A percentile compares a stretch with the other conserved stretches of the same genome.
Evolutionary conservation across 2,797 vertebrate species (phyloP).

Genomic region (Xerus rutilus): DNA sequence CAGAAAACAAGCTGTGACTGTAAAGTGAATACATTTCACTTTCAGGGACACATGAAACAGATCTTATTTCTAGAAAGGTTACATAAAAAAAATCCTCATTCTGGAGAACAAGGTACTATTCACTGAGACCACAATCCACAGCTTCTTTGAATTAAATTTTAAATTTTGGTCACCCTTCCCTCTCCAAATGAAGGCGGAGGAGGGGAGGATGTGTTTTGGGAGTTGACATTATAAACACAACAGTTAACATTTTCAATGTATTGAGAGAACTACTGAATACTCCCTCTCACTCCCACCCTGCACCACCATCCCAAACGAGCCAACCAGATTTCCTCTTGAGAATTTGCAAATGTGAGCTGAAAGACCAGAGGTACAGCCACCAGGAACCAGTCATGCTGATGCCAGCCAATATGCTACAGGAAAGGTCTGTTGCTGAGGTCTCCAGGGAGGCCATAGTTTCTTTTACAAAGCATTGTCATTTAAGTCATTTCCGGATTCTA

Average conservation of each 20-base stretch:
- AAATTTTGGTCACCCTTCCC: not conserved
- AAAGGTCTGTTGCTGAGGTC: not conserved
- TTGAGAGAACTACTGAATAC: not conserved
- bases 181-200: not conserved
- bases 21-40: not conserved
- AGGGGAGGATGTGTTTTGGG: not conserved
- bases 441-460: not conserved
- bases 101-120: not conserved
- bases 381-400: not conserved
- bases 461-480: not conserved
- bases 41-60: not conserved
- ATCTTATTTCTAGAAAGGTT: not conserved
- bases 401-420: not conserved
- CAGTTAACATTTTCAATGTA: not conserved
- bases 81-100: not conserved
- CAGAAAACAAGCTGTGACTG: not conserved
- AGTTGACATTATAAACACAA: not conserved
- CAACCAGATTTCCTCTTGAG: not conserved
- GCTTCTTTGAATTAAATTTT: not conserved
- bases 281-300: not conserved
- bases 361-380: not conserved
- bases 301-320: not conserved
- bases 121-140: not conserved
- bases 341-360: not conserved
- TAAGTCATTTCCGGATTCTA: not conserved